Conservation (phyloP, 2,797 vertebrate genomes). For the Pipistrellus pygmaeus region DNA sequence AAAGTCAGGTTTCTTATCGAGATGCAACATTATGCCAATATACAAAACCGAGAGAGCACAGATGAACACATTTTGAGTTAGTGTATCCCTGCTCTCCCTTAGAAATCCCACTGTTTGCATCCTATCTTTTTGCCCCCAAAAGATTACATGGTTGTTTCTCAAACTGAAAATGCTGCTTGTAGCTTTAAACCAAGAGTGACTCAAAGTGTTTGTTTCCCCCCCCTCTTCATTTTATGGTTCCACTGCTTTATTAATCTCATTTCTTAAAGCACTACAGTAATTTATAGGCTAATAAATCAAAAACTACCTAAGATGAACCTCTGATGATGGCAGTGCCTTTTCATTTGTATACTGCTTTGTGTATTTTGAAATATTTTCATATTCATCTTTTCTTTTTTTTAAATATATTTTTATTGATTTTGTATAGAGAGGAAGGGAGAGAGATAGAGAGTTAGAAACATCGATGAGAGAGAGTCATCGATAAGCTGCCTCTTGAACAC, state of each 20-base stretch:
- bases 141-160: not conserved
- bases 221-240: constrained; percentile 3
- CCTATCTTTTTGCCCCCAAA: not conserved
- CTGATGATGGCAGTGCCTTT: not conserved
- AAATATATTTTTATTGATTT: too few species aligned
- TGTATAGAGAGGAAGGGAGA: too few species aligned
- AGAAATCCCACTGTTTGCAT: not conserved
- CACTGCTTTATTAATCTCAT: not conserved
- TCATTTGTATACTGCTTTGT: constrained; percentile 15
- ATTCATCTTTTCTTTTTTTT: too few species aligned
- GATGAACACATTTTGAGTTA: not conserved
- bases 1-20: not conserved
- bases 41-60: not conserved
- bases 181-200: constrained; percentile 6
- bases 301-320: not conserved
- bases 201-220: not conserved
- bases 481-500: too few species aligned
- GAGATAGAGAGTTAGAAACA: too few species aligned
- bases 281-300: not conserved
- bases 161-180: not conserved
- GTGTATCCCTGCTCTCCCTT: not conserved
- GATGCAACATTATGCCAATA: not conserved
- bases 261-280: not conserved
- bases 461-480: too few species aligned
- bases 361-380: constrained; percentile 27